phyloP scores from a whole-genome alignment of 1,140 invertebrate genomes.

The Magallana gigas region DNA sequence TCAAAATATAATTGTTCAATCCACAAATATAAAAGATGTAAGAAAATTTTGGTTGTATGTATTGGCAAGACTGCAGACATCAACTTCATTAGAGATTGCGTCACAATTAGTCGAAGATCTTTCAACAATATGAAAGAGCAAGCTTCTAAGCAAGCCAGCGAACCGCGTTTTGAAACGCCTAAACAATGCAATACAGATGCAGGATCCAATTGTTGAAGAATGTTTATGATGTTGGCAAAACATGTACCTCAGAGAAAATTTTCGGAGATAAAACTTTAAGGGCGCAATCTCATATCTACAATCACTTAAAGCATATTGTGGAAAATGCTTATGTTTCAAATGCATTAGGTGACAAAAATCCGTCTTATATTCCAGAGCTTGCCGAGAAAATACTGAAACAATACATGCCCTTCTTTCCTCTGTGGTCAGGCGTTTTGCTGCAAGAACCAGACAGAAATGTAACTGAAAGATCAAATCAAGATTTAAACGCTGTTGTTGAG shows the following conservation, averaged over 20 bases:
- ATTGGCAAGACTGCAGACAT: background rate
- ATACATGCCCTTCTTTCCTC: conserved; percentile 14
- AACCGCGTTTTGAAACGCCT: background rate
- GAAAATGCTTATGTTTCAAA: background rate
- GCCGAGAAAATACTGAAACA: background rate
- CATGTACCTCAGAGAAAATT: too few species aligned
- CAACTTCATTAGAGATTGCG: background rate
- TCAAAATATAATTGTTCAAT: background rate
- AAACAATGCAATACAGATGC: background rate
- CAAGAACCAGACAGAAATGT: background rate
- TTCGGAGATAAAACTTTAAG: too few species aligned
- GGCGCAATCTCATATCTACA: too few species aligned
- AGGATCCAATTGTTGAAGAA: too few species aligned
- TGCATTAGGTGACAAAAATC: background rate
- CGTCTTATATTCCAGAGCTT: background rate
- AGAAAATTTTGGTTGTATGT: background rate
- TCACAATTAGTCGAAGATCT: background rate
- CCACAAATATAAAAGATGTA: background rate
- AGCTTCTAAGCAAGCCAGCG: background rate
- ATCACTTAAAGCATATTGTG: too few species aligned
- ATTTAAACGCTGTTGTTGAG: background rate
- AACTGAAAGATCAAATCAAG: background rate
- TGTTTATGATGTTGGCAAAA: too few species aligned
- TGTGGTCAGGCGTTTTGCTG: conserved; percentile 19
- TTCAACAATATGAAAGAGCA: background rate